Base-by-base conservation (phyloP, 2,797 vertebrate species). In the Euthynnus affinis region DNA sequence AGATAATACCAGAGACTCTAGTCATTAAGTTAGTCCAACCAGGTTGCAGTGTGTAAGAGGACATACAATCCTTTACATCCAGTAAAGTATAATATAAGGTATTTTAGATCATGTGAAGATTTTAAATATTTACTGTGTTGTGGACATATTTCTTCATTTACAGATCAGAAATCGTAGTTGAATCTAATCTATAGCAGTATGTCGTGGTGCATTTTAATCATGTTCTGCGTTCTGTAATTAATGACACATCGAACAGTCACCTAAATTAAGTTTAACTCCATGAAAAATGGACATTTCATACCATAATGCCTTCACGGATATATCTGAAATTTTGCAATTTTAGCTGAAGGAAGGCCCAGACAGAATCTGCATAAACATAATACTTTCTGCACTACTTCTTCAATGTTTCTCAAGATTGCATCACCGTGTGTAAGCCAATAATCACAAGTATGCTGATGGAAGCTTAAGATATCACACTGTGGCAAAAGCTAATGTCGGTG, bases 371-470 rank as follows among this genome's bases (percentile, higher is more conserved):
- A 78, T 85, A 44, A 69, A 64, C 72, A 68, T 55, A 23, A 80
- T 59, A 61, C 46, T 71, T 74, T 56, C 40, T 63, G 2, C 53
- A 58, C 52, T 46, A 72, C 42, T 79, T 84, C 22, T 46, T 85
- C 61, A 76, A 1, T 78, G 78, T 91, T 92, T 89, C 86, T 76
- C 60, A 76, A 86, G 74, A 87, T 91, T 92, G 78, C 90, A 91
- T 93, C 86, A 89, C 57, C 55, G 25, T 23, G 67, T 69, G 71
- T 79, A 78, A 86, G 81, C 78, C 76, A 85, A 76, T 83, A 82
- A 89, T 88, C 80, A 82, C 70, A 75, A 71, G 67, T 71, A 51
- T 74, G 71, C 83, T 79, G 82, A 89, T 82, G 84, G 76, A 87
- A 74, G 77, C 82, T 81, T 78, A 82, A 83, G 81, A 85, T 88